Evolutionary conservation across 2,797 vertebrate species (phyloP).

Genomic region (Eleutherodactylus coqui): DNA sequence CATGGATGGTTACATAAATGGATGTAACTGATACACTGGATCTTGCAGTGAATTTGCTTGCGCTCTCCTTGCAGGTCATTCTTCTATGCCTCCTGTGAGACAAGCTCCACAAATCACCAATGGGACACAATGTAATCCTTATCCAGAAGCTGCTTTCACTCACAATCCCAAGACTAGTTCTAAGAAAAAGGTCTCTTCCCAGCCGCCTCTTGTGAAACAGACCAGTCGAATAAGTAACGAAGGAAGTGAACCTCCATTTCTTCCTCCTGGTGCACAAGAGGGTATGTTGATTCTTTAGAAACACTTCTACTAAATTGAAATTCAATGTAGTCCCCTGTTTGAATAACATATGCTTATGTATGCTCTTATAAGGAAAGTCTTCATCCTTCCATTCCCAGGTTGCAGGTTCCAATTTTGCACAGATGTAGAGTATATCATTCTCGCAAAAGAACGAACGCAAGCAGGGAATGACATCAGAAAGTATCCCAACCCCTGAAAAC

Average conservation of each 20-base stretch:
- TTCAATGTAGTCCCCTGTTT: no score
- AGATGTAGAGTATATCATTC: no score
- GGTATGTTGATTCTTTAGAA: conserved; percentile 40
- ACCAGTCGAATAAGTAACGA: conserved; percentile 29
- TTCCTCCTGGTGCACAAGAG: conserved; percentile 48
- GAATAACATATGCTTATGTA: no score
- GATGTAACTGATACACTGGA: background rate
- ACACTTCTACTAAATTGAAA: no score
- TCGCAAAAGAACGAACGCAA: no score
- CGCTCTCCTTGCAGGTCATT: background rate
- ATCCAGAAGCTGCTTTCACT: background rate
- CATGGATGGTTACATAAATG: background rate
- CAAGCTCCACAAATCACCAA: conserved; percentile 12
- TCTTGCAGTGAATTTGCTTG: background rate
- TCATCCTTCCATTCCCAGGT: no score
- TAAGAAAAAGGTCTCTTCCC: conserved; percentile 39
- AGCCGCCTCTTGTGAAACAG: conserved; percentile 34
- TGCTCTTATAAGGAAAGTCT: no score
- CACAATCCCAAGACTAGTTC: background rate
- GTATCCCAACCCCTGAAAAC: no score
- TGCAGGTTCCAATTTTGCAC: no score
- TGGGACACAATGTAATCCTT: background rate
- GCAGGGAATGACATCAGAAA: no score
- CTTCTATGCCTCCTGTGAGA: conserved; percentile 16
- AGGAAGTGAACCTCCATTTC: conserved; percentile 22